Percentiles rank a stretch among this genome's conserved stretches.
phyloP scores from a whole-genome alignment of 2,797 vertebrate genomes.

The Rhabdomys pumilio region DNA sequence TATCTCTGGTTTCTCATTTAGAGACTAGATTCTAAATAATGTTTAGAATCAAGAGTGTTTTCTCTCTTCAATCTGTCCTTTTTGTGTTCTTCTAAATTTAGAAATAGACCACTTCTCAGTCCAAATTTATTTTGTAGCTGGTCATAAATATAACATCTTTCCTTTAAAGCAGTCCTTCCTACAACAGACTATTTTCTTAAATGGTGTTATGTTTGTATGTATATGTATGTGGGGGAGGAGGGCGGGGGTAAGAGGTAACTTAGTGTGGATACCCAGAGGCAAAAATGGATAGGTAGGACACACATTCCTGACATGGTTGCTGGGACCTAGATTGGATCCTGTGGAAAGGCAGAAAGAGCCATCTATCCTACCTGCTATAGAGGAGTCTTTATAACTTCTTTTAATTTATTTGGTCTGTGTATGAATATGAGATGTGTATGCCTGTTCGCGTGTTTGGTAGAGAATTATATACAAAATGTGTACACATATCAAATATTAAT shows the following conservation, averaged over 20 bases:
- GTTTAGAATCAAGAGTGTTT: not conserved
- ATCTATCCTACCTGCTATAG: not conserved
- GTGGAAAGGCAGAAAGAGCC: not conserved
- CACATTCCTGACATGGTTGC: not conserved
- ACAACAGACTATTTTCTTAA: not conserved
- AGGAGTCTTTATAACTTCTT: not conserved
- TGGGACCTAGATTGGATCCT: not conserved
- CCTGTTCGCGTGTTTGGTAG: not conserved
- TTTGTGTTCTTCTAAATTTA: not conserved
- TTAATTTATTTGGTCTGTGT: not conserved
- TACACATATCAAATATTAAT: not conserved
- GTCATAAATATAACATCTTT: not conserved
- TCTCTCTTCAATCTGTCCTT: not conserved
- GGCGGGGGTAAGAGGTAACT: not conserved
- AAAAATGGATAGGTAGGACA: not conserved
- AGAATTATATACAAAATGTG: not conserved
- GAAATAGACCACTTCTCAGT: not conserved
- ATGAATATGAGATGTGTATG: not conserved
- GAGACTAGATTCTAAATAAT: not conserved
- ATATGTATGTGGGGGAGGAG: no score
- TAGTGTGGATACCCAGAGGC: not conserved
- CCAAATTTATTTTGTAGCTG: not conserved
- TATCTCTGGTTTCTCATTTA: not conserved
- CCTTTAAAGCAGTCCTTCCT: not conserved
- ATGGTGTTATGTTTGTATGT: not conserved